Percentiles rank a stretch among this genome's conserved stretches.
Conservation (phyloP, 64 coral and sea anemone species). For the Stichodactyla mertensii region DNA sequence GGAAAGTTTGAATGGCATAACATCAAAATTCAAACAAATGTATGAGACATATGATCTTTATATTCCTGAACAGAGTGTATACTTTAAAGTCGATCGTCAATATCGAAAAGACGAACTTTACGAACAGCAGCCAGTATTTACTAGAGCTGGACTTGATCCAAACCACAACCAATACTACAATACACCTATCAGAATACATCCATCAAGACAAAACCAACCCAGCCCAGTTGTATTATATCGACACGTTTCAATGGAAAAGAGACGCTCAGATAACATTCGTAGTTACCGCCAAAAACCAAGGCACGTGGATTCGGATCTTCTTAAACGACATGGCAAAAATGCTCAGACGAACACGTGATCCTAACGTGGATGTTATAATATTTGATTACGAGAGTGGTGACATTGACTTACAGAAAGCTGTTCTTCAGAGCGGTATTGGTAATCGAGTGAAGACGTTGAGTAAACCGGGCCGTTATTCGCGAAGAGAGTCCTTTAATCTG, state of each 20-base stretch:
- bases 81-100: conserved; percentile 30
- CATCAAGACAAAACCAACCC: not conserved
- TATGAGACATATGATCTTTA: not conserved
- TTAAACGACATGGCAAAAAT: conserved; percentile 60
- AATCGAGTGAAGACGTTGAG: not conserved
- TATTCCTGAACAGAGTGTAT: not conserved
- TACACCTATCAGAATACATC: conserved; percentile 45
- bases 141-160: conserved; percentile 31
- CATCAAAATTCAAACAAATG: too few species aligned
- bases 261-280: conserved; percentile 66
- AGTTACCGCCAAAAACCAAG: conserved; percentile 73
- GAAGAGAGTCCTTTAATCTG: conserved; percentile 38
- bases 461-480: conserved; percentile 33
- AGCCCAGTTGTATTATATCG: conserved; percentile 37
- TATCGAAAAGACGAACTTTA: conserved; percentile 32
- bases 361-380: conserved; percentile 58
- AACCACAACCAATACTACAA: conserved; percentile 8
- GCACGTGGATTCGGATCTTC: conserved; percentile 79
- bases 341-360: conserved; percentile 36
- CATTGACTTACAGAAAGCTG: conserved; percentile 43
- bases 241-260: conserved; percentile 54
- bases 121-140: conserved; percentile 29
- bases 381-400: conserved; percentile 77
- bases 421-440: not conserved
- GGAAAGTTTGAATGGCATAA: too few species aligned